phyloP scores from a whole-genome alignment of 2,113 vertebrate species.

The Lagenorhynchus albirostris region DNA sequence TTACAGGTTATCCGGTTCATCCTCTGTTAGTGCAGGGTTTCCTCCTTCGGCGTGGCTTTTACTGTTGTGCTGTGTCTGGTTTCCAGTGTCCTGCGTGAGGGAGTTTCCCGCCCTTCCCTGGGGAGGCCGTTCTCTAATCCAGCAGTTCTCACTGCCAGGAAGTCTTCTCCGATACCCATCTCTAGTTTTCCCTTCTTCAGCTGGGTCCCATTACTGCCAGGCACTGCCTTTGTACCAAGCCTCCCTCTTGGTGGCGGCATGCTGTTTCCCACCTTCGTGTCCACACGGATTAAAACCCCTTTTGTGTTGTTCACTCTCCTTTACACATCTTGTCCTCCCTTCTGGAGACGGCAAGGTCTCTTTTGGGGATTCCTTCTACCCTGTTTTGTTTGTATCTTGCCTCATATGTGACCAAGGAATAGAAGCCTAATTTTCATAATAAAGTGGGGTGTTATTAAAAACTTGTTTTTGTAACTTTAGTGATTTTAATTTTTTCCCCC shows the following conservation, averaged over 20 bases:
- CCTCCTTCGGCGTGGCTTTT: neutral
- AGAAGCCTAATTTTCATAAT: neutral
- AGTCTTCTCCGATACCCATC: slow-evolving; percentile 63
- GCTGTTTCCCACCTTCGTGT: neutral
- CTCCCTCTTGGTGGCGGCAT: neutral
- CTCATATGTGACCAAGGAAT: neutral
- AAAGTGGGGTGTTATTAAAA: neutral
- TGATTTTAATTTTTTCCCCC: neutral
- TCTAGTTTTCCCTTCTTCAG: slow-evolving; percentile 47
- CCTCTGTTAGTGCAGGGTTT: slow-evolving; percentile 42
- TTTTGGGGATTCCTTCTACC: neutral
- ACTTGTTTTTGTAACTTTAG: neutral
- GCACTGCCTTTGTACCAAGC: neutral
- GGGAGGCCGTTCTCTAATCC: slow-evolving; percentile 27
- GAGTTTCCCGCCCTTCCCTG: slow-evolving; percentile 24
- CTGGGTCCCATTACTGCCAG: slow-evolving; percentile 35
- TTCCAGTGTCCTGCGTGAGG: slow-evolving; percentile 24
- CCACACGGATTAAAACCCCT: neutral
- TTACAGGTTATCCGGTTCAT: slow-evolving; percentile 47
- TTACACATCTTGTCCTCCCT: neutral
- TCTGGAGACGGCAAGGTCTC: neutral
- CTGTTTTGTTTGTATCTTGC: neutral
- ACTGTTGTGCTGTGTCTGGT: neutral
- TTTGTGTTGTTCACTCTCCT: neutral
- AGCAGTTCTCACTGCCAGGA: slow-evolving; percentile 43